phyloP scores from a whole-genome alignment of 2,797 vertebrate species.

The Molossus alvarezi region DNA sequence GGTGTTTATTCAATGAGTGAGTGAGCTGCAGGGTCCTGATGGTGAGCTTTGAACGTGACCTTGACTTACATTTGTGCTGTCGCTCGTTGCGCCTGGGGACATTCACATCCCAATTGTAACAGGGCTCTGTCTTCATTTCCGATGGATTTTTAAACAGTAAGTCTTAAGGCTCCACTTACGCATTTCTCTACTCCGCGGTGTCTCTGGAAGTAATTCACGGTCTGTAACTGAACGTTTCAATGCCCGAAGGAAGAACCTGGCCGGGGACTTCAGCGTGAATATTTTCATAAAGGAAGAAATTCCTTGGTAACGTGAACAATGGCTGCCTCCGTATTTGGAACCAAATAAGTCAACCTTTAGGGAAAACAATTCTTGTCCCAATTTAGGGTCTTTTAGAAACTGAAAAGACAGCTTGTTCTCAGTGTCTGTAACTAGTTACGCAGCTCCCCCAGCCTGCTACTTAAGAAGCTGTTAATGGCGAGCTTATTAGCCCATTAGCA shows the following conservation, averaged over 20 bases:
- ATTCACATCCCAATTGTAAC: background rate
- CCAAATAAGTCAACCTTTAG: conserved; percentile 49
- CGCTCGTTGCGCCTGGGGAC: background rate
- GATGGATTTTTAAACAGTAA: conserved; percentile 22
- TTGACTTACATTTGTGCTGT: background rate
- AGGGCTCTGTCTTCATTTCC: background rate
- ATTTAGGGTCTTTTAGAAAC: conserved; percentile 28
- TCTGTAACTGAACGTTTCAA: conserved; percentile 42
- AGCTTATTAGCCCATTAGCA: conserved; percentile 78
- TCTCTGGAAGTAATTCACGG: conserved; percentile 33
- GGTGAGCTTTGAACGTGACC: background rate
- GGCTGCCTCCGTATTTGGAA: background rate
- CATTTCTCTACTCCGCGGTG: background rate
- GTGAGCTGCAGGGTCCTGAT: background rate
- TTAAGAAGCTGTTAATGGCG: conserved; percentile 76
- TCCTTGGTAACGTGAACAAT: background rate
- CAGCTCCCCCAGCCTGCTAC: conserved; percentile 39
- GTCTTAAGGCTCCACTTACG: conserved; percentile 8
- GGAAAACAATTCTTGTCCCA: conserved; percentile 15
- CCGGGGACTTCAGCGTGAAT: background rate
- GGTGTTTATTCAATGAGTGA: background rate
- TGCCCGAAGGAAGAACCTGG: conserved; percentile 22
- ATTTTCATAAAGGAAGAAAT: conserved; percentile 53
- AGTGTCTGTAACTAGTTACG: background rate
- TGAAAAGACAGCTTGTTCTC: conserved; percentile 7